A percentile compares a stretch with the other conserved stretches of the same genome.
Evolutionary conservation across 2,113 vertebrate species (phyloP).

Genomic region (Elephantulus edwardii): DNA sequence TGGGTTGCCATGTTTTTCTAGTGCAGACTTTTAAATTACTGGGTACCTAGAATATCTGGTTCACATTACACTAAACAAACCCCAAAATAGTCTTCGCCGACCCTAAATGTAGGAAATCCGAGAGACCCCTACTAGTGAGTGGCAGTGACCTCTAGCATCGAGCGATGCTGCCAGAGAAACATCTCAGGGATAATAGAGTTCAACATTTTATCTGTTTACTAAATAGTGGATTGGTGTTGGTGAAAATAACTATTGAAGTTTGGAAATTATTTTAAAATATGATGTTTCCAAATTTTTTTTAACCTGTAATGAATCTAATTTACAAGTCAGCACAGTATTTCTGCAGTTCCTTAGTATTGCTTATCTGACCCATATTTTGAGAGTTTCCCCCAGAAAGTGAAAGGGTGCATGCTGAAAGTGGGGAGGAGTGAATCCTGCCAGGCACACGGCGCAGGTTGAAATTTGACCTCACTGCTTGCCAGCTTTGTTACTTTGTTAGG

Average conservation of each 20-base stretch:
- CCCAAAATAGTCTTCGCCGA: background rate
- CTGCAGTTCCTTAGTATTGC: background rate
- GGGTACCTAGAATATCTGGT: background rate
- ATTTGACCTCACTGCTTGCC: background rate
- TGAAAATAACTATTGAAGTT: background rate
- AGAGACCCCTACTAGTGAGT: background rate
- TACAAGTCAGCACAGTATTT: background rate
- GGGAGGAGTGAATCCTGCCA: background rate
- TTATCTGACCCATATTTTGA: slow-evolving; percentile 4
- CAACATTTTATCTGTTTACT: background rate
- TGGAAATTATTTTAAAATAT: background rate
- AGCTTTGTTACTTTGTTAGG: background rate
- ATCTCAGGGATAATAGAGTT: slow-evolving; percentile 15
- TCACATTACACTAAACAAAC: background rate
- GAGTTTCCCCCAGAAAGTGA: background rate
- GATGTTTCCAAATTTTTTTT: background rate
- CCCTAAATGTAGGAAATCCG: background rate
- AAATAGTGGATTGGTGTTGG: background rate
- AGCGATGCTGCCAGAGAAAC: background rate
- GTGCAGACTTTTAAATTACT: background rate
- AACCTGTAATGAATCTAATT: background rate
- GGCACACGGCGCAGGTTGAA: background rate
- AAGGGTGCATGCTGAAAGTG: background rate
- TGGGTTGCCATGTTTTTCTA: slow-evolving; percentile 31
- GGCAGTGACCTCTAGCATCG: background rate